Percentiles rank a stretch among this genome's conserved stretches.
These are phyloP conservation scores for Mixornis gularis DNA, from an alignment of 2,113 vertebrate species.

Conservation along the genomic window DNA sequence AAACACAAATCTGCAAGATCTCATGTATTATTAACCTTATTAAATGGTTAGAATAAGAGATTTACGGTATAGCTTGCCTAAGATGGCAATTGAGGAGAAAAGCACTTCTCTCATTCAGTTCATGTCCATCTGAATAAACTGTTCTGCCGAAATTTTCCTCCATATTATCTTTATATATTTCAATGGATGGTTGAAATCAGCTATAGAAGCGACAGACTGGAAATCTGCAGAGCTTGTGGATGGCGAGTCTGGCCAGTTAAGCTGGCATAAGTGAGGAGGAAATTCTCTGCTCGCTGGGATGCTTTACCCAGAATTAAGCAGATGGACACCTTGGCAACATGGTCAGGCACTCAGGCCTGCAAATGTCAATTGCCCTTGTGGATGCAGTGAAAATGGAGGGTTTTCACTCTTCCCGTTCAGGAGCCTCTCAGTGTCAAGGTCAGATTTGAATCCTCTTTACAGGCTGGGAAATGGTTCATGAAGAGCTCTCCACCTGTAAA, in stretches of 20 bases:
- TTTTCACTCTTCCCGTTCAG: not conserved
- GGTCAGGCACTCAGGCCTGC: not conserved
- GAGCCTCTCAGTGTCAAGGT: not conserved
- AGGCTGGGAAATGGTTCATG: accelerated
- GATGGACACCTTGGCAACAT: not conserved
- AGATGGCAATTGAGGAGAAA: not conserved
- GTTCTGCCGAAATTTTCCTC: not conserved
- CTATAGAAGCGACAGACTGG: not conserved
- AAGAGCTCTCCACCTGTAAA: not conserved
- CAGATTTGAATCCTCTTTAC: not conserved
- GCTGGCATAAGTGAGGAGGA: not conserved
- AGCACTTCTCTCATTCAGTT: not conserved
- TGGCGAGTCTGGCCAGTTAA: not conserved
- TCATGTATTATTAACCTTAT: not conserved
- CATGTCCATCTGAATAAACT: not conserved
- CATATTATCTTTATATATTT: not conserved
- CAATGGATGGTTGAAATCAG: not conserved
- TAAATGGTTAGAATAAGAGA: not conserved
- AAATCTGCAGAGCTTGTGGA: not conserved
- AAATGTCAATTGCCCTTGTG: not conserved
- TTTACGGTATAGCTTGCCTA: not conserved
- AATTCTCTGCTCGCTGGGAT: not conserved
- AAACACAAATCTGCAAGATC: not conserved
- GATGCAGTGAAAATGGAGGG: accelerated
- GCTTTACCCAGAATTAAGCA: not conserved